Base-by-base conservation (phyloP, 2,797 vertebrate genomes). In the Neosilurus mollespiculum region DNA sequence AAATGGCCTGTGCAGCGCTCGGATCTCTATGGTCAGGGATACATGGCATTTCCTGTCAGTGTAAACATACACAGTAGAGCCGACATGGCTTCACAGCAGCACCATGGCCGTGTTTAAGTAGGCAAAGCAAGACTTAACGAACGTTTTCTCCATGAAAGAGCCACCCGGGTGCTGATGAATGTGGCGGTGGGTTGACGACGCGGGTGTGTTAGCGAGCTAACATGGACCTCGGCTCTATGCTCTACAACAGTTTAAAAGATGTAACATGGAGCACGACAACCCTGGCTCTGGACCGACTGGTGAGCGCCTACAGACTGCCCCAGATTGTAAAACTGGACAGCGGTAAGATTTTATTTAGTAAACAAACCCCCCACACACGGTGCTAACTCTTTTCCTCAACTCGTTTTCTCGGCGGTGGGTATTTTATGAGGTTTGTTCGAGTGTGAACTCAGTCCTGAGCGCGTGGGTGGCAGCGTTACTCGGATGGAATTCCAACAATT, bases 211-310 rank as follows among this genome's bases (percentile, higher is more conserved):
- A 86, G 88, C 84, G 69, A 90, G 92, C 90, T 92, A 93, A 92
- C 88, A 98, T 98, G 98, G 97, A 98, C 91, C 94, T 95, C 88
- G 95, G 95, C 90, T 94, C 94, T 86, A 95, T 96, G 91, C 93
- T 94, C 92, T 96, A 95, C 92, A 96, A 95, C 93, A 96, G 94
- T 89, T 93, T 97, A 88, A 96, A 97, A 95, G 96, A 98, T 90
- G 94, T 98, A 84, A 95, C 96, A 88, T 99, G 98, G 98, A 98
- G 97, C 92, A 91, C 94, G 77, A 95, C 95, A 90, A 93, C 97
- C 65, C 89, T 98, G 59, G 96, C 96, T 1, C 89, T 99, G 88
- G 97, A 99, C 91, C 94, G 96, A 88, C 94, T 99, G 54, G 96
- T 99, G 92, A 96, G 96, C 90, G 92, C 95, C 22, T 97, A 99